Evolutionary conservation across 2,888 invertebrate genomes (phyloP), one percentile per base, ranked within the genome.

Genomic region (Stenichneumon culpator): DNA sequence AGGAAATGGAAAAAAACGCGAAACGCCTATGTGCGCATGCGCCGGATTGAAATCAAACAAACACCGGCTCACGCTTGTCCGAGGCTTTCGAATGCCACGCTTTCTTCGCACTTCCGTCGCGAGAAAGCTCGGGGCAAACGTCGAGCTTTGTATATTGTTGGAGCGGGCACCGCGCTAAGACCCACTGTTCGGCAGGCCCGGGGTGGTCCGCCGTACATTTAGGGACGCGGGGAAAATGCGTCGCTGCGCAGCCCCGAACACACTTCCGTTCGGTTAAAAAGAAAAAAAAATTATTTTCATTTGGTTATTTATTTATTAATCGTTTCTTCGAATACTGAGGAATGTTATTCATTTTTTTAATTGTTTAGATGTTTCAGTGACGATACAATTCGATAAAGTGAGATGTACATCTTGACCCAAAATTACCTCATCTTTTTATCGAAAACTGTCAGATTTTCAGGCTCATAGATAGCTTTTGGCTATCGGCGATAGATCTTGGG

Each of bases 31-130:
- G 60, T 50, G 28, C 50, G 50, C 67, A 79, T 44, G 65, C 74
- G n/a, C 50, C 65, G 47, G 67, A 86, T 86, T 81, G 86, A 86
- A 86, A 82, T 85, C 85, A 85, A 85, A 85, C 77, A 85, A 85
- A 85, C 85, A 85, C 75, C 79, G 50, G 72, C 79, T 85, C 82
- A 65, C 57, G 75, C 52, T 25, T 32, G 72, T 39, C 16, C 68
- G 70, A 74, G 67, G 69, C 73, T 82, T 67, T 63, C 47, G 60
- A 74, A 4, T 50, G 22, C 57, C 67, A 54, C 54, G 79, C 82
- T 85, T 82, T 83, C 86, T 81, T 70, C 63, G 57, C 74, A 79
- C 83, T 83, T 86, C 86, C 86, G 86, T 83, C 83, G 86, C 77
- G 83, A 69, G 81, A 74, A 83, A 81, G 81, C 86, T 22, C 78